Conservation (phyloP, 2,888 invertebrate species). For the Cephus pygmeus region DNA sequence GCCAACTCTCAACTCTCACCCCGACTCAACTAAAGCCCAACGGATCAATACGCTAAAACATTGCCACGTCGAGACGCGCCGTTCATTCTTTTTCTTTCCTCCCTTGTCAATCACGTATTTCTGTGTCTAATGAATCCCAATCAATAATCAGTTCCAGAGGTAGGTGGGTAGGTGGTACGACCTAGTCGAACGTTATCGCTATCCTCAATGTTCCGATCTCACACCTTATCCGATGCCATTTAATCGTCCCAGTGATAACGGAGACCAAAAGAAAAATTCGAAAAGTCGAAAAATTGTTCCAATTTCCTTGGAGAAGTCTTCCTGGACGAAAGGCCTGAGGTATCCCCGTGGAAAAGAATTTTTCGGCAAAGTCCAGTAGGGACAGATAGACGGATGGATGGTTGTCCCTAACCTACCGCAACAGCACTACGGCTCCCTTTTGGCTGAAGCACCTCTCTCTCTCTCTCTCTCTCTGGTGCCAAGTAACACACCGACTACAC, state of each 20-base stretch:
- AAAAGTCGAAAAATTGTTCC: background rate
- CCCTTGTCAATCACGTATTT: background rate
- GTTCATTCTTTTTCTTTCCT: conserved; percentile 27
- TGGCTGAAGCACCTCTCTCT: background rate
- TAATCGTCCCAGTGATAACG: too few species aligned
- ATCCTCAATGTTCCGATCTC: background rate
- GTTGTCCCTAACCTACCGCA: conserved; percentile 60
- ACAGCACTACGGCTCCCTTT: conserved; percentile 33
- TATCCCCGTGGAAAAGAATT: background rate
- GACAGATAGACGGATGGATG: conserved; percentile 37
- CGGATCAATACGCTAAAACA: conserved; percentile 65
- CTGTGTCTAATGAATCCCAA: background rate
- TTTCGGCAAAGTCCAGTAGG: background rate
- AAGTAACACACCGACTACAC: too few species aligned
- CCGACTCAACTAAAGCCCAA: conserved; percentile 53
- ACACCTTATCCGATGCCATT: background rate
- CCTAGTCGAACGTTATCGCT: background rate
- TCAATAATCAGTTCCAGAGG: background rate
- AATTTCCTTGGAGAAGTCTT: background rate
- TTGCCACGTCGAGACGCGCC: conserved; percentile 58
- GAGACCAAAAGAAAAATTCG: background rate
- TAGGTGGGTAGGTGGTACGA: background rate
- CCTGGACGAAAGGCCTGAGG: background rate
- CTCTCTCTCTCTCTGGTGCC: conserved; percentile 11
- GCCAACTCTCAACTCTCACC: conserved; percentile 34